Base-by-base conservation (phyloP, 2,888 invertebrate species). In the Sminthurinus aureus region DNA sequence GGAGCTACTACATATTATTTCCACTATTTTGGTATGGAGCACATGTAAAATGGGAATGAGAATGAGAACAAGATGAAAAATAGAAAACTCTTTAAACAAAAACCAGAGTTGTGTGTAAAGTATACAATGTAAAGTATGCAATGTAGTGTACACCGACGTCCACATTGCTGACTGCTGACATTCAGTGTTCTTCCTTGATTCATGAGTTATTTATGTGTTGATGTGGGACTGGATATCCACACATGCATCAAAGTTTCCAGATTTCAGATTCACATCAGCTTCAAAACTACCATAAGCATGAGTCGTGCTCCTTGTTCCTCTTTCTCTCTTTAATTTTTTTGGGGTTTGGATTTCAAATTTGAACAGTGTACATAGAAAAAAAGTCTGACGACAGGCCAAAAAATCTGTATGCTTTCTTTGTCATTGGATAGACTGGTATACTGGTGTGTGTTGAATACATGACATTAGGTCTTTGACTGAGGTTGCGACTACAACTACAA, bases 181-280 rank as follows among this genome's bases (percentile, higher is more conserved):
- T 67, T 15, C 67, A 69, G n/a, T 67, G 69, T 58, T 71, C 18
- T 38, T 69, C 79, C 79, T 79, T 79, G 79, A 79, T 79, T 79
- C 79, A 79, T 79, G 79, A 79, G 79, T 79, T 79, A 79, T 79
- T 79, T 79, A 79, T 79, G 24, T 79, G 67, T 51, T 26, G 67
- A 79, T 79, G 66, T 69, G 20, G 79, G 69, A 79, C 38, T n/a
- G 15, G 67, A 79, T 79, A 38, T 38, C 38, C 38, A 38, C 38
- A 38, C 38, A 38, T 38, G 6, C 38, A 38, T 38, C 38, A 38
- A 38, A 38, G 38, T 38, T 79, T 67, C 13, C 26, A 26, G 73
- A 77, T 58, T 22, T 15, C 79, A 51, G 79, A 79, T 79, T 69
- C 67, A 67, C 79, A 79, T 79, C 79, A 69, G 20, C 79, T 8